Evolutionary conservation across 1,140 invertebrate genomes (phyloP).

Genomic region (Asbolus verrucosus): DNA sequence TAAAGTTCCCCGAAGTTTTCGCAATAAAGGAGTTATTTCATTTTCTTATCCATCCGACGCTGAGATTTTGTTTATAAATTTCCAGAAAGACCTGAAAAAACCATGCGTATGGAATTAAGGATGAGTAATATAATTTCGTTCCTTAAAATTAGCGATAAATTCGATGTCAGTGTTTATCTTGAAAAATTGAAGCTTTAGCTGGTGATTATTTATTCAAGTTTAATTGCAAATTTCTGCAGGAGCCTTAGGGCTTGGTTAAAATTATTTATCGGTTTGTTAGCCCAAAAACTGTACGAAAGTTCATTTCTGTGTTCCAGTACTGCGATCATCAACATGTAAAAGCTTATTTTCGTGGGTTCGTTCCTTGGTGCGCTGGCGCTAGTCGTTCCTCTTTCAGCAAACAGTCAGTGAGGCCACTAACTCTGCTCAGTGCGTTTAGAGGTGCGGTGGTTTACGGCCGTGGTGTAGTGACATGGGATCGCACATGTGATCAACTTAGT

Average conservation of each 20-base stretch:
- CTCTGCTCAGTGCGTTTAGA: slow-evolving; percentile 37
- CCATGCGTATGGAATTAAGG: not conserved
- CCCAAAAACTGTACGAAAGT: not conserved
- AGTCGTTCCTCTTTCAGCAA: slow-evolving; percentile 38
- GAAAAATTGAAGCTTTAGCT: not conserved
- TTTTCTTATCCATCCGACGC: slow-evolving; percentile 14
- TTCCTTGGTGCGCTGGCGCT: slow-evolving; percentile 43
- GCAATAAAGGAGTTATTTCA: slow-evolving; percentile 15
- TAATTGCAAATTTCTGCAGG: slow-evolving; percentile 25
- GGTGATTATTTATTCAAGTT: slow-evolving; percentile 25
- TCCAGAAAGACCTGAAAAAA: not conserved
- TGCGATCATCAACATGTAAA: slow-evolving; percentile 35
- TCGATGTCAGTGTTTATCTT: slow-evolving; percentile 22
- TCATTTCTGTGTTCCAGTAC: slow-evolving; percentile 22
- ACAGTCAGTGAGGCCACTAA: slow-evolving; percentile 40
- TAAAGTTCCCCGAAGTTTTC: slow-evolving; percentile 10
- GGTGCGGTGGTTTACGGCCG: slow-evolving; percentile 39
- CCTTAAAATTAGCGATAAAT: slow-evolving; percentile 14
- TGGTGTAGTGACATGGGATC: slow-evolving; percentile 32
- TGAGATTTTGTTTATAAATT: slow-evolving; percentile 9
- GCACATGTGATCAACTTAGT: slow-evolving; percentile 41
- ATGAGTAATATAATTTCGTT: not conserved
- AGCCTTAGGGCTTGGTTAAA: slow-evolving; percentile 5
- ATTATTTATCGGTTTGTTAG: slow-evolving; percentile 16
- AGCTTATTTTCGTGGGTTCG: slow-evolving; percentile 42